Evolutionary conservation across 2,888 invertebrate species (phyloP).

Genomic region (Cephonodes hylas): DNA sequence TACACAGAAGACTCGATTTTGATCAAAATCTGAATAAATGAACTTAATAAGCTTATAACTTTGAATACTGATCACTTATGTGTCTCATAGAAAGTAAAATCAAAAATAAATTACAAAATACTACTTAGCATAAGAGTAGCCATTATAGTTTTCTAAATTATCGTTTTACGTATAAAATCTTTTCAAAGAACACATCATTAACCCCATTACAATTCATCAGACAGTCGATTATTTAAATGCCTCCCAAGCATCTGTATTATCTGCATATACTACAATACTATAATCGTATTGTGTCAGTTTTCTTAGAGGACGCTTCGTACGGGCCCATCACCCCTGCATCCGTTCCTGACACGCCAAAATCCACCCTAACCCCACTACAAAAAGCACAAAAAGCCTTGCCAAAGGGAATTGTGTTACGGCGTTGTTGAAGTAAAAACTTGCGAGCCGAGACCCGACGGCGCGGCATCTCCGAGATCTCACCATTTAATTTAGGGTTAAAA

Average conservation of each 20-base stretch:
- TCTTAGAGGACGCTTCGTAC: conserved; percentile 70
- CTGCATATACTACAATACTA: conserved; percentile 53
- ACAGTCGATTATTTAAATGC: background rate
- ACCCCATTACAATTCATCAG: background rate
- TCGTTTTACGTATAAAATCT: no score
- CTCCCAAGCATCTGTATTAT: conserved; percentile 29
- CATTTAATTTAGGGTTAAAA: conserved; percentile 70
- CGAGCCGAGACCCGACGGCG: conserved; percentile 64
- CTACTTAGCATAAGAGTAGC: no score
- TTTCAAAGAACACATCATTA: no score
- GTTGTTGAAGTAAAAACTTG: conserved; percentile 16
- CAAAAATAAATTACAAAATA: no score
- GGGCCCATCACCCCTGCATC: conserved; percentile 63
- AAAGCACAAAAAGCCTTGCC: conserved; percentile 21
- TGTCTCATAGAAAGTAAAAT: no score
- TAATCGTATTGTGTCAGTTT: conserved; percentile 76
- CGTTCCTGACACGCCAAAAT: conserved; percentile 17
- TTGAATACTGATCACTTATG: no score
- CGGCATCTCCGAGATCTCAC: conserved; percentile 50
- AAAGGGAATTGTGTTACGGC: conserved; percentile 23
- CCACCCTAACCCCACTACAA: conserved; percentile 12
- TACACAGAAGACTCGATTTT: no score
- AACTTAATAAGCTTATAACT: no score
- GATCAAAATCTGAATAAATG: no score
- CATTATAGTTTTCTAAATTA: no score